These are phyloP conservation scores for Megalonaias nervosa DNA, from an alignment of 1,140 invertebrate species.

Conservation along the genomic window DNA sequence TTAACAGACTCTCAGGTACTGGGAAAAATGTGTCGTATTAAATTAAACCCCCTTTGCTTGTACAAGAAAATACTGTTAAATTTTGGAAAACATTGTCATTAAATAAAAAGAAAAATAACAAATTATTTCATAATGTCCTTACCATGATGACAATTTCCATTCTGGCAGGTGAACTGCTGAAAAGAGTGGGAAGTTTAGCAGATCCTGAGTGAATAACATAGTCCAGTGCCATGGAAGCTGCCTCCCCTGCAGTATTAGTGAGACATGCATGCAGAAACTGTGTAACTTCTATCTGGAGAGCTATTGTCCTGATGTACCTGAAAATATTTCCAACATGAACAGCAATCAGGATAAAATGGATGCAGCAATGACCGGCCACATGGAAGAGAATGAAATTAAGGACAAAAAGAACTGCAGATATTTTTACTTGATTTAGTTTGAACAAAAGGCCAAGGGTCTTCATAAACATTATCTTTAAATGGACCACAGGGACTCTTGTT, in stretches of 20 bases:
- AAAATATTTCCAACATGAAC: constrained; percentile 13
- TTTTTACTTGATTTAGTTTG: too few species aligned
- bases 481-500: too few species aligned
- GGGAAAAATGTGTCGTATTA: too few species aligned
- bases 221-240: constrained; percentile 16
- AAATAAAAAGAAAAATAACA: not conserved
- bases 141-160: constrained; percentile 61
- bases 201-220: constrained; percentile 32
- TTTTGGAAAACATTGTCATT: not conserved
- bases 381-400: too few species aligned
- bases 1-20: too few species aligned
- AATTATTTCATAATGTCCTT: constrained; percentile 2
- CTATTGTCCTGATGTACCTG: constrained; percentile 63
- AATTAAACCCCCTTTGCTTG: too few species aligned
- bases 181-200: constrained; percentile 58
- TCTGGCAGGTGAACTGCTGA: constrained; percentile 56
- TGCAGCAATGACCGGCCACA: too few species aligned
- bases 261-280: constrained; percentile 63
- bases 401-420: too few species aligned
- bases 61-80: too few species aligned
- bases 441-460: too few species aligned
- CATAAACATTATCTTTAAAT: too few species aligned
- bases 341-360: too few species aligned
- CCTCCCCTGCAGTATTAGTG: constrained; percentile 42
- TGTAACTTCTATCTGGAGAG: constrained; percentile 71